Evolutionary conservation across 64 coral and sea anemone species (phyloP), one percentile per base, ranked within the genome.

Genomic region (Dendronephthya gigantea): DNA sequence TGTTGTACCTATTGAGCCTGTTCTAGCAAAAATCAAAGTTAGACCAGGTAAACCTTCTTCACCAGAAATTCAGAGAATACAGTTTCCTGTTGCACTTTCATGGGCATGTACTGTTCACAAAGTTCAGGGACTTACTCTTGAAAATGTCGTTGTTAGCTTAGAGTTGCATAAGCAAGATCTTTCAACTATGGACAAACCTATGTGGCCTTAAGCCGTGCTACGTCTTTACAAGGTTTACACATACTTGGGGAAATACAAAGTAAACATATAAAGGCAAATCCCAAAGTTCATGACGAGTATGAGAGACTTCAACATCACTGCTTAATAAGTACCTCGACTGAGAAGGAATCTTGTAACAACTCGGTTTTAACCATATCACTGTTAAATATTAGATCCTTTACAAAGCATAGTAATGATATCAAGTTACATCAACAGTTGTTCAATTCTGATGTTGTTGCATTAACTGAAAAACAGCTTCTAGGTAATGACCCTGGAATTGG

Each of bases 121-220:
- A 62, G 85, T 88, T 50, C 81, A 89, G 68, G 88, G 82, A 82
- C 35, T 82, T 15, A 82, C 45, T 45, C 68, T 87, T 40, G 50
- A 79, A 17, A 83, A 83, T 66, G 82, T 89, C 83, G 87, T 89
- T 38, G 17, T 89, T 41, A 89, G 87, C 39, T 83, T 83, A 14
- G 55, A 83, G 34, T 56, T 89, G 28, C 25, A 39, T 23, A 83
- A 56, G 35, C 90, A 91, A 75, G 38, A 51, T 31, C 32, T 72
- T 88, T 91, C 39, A 91, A 91, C 31, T 88, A 83, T 88, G 58
- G 90, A 7, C 90, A 91, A 40, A 50, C 40, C 83, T 66, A 66
- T 66, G 58, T 66, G 6, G 58, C 58, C 19, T 30, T 66, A 30
- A 66, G 58, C 29, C 58, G 58, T 66, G 58, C 58, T 6, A 66